Base-by-base conservation (phyloP, 2,797 vertebrate genomes). In the Peromyscus melanophrys region DNA sequence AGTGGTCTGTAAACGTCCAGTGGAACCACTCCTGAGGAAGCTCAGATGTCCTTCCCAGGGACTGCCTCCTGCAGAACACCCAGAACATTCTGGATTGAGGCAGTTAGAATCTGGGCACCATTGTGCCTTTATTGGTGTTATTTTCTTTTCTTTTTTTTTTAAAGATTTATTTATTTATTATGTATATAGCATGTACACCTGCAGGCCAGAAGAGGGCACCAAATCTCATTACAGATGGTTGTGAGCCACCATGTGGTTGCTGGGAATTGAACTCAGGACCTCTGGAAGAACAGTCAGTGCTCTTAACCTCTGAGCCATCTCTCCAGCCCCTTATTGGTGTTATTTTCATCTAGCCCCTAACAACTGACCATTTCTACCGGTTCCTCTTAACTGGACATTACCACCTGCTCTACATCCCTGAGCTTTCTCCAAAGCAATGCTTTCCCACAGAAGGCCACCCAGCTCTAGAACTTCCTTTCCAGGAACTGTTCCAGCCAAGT, bases 71-170 rank as follows among this genome's bases (percentile, higher is more conserved):
- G 73, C 57, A 96, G 17, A 31, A 49, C 31, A 96, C 43, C 59
- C 65, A 76, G 83, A n/a, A n/a, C 43, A 40, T 67, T 89, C 65
- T 37, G 67, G 78, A 63, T 94, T 94, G 94, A 87, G 96, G 97
- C 93, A 96, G 75, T 81, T 65, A 40, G 93, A 84, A 61, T 89
- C 34, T 92, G 83, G 92, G 37, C 49, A 96, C 75, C n/a, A 83
- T 75, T 52, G 78, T 94, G 86, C 78, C 82, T 95, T n/a, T n/a
- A n/a, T n/a, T n/a, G n/a, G n/a, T n/a, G n/a, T n/a, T n/a, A n/a
- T n/a, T n/a, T n/a, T n/a, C n/a, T n/a, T n/a, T n/a, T n/a, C n/a
- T n/a, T n/a, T n/a, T n/a, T n/a, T n/a, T n/a, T n/a, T n/a, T n/a
- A n/a, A n/a, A n/a, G n/a, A n/a, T n/a, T n/a, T n/a, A n/a, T n/a